Conservation (phyloP, 2,888 invertebrate species). For the Drosophila trichaetosa region DNA sequence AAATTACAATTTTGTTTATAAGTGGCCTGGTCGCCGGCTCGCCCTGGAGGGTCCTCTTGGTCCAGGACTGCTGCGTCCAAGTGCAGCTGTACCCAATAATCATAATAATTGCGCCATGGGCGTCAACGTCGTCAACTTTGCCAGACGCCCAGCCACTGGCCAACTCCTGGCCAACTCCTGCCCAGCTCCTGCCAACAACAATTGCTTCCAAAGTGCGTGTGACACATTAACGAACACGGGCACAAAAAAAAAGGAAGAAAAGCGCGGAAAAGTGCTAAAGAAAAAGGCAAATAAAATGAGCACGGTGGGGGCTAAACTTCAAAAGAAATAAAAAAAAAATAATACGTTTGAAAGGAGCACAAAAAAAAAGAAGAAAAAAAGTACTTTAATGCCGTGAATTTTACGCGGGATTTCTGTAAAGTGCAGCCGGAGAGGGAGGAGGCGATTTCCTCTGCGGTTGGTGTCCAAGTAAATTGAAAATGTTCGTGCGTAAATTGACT, state of each 20-base stretch:
- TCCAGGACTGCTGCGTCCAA: constrained; percentile 40
- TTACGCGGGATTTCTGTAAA: constrained; percentile 76
- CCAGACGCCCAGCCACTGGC: constrained; percentile 64
- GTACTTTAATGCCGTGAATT: constrained; percentile 80
- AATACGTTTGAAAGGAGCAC: constrained; percentile 18
- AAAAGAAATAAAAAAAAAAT: constrained; percentile 73
- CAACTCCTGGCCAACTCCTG: neutral
- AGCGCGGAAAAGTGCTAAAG: constrained; percentile 63
- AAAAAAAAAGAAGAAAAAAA: constrained; percentile 42
- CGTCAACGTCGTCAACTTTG: constrained; percentile 76
- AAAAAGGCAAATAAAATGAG: constrained; percentile 71
- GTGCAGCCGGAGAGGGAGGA: constrained; percentile 45
- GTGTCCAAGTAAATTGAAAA: constrained; percentile 69
- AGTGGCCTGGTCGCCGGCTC: constrained; percentile 57
- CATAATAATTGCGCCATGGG: constrained; percentile 79
- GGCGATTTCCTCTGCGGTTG: constrained; percentile 61
- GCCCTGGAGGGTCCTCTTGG: constrained; percentile 46
- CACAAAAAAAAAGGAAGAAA: constrained; percentile 42
- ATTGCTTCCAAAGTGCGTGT: constrained; percentile 82
- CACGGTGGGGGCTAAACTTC: constrained; percentile 60
- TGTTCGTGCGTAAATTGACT: constrained; percentile 81
- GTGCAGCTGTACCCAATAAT: constrained; percentile 81
- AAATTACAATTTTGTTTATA: constrained; percentile 80
- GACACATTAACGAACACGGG: constrained; percentile 81
- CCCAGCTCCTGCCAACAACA: constrained; percentile 51